Base-by-base conservation (phyloP, 1,140 invertebrate genomes). In the Ericerus pela region DNA sequence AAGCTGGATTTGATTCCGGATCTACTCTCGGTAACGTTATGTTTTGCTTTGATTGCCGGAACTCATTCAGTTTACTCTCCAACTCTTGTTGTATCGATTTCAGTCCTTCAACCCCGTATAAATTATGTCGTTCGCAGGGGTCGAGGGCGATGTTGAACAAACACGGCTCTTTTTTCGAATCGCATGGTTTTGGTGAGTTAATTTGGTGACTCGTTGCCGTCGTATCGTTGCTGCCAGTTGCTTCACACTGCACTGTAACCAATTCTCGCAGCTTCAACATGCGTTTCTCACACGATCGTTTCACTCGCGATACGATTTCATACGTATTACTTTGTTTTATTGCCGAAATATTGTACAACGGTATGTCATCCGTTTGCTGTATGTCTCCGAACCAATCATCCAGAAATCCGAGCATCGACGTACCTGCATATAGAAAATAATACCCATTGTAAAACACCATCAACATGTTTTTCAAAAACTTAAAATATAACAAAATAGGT, bases 121-220 rank as follows among this genome's bases (percentile, higher is more conserved):
- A 63, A 69, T 89, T 85, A 28, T 76, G 70, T 55, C 69, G 76
- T 66, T 89, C 86, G 63, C 85, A 89, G 0, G 86, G 86, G 71
- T 89, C 86, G n/a, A 73, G 67, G 11, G 67, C 67, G 28, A 89
- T 72, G 62, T 89, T 78, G 66, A 80, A 90, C 0, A 89, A 66
- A 62, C 85, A 88, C 2, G 81, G 77, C 2, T 71, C 64, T 54
- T 68, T 14, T n/a, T 12, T 36, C 2, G 38, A 33, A 33, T 33
- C 30, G 30, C 30, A 33, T n/a, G 30, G 55, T 62, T 70, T 24
- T n/a, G n/a, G n/a, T n/a, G n/a, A n/a, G n/a, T n/a, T n/a, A n/a
- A n/a, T n/a, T 58, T 57, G 54, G 54, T 43, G 64, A 60, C 63
- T 63, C 6, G 66, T 55, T 26, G 60, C 36, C 26, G 64, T 43